Evolutionary conservation across 2,888 invertebrate genomes (phyloP).

Genomic region (Pyrrhia umbra): DNA sequence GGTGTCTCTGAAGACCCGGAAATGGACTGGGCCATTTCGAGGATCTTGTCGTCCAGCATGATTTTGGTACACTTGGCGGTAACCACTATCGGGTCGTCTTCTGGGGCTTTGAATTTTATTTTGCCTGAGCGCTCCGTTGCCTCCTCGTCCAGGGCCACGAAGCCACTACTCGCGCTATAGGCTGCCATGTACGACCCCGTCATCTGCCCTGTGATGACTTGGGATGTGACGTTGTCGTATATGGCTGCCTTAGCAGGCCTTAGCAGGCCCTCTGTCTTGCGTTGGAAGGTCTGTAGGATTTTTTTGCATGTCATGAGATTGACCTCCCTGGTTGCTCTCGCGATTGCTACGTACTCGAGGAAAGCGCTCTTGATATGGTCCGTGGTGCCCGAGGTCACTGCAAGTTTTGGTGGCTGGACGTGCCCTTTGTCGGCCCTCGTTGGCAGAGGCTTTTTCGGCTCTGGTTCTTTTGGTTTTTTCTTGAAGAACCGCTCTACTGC

Average conservation of each 20-base stretch:
- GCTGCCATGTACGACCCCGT: conserved; percentile 35
- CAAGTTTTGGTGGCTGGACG: conserved; percentile 16
- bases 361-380: conserved; percentile 35
- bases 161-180: conserved; percentile 10
- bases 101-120: conserved; percentile 19
- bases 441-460: background rate
- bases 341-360: conserved; percentile 28
- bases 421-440: conserved; percentile 40
- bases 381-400: background rate
- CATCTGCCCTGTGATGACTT: conserved; percentile 29
- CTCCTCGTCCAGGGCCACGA: conserved; percentile 17
- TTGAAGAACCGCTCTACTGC: background rate
- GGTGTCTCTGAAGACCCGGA: too few relatives aligned
- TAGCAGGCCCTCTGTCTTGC: background rate
- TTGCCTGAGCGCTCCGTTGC: conserved; percentile 10
- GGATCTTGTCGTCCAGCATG: conserved; percentile 40
- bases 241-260: conserved; percentile 34
- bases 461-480: background rate
- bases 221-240: conserved; percentile 22
- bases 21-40: conserved; percentile 9
- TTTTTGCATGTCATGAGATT: conserved; percentile 14
- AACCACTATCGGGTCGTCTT: conserved; percentile 20
- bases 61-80: conserved; percentile 37
- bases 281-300: conserved; percentile 8
- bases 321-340: conserved; percentile 20